These are phyloP conservation scores for Anagrus nilaparvatae DNA, from an alignment of 1,140 invertebrate genomes.

Conservation along the genomic window DNA sequence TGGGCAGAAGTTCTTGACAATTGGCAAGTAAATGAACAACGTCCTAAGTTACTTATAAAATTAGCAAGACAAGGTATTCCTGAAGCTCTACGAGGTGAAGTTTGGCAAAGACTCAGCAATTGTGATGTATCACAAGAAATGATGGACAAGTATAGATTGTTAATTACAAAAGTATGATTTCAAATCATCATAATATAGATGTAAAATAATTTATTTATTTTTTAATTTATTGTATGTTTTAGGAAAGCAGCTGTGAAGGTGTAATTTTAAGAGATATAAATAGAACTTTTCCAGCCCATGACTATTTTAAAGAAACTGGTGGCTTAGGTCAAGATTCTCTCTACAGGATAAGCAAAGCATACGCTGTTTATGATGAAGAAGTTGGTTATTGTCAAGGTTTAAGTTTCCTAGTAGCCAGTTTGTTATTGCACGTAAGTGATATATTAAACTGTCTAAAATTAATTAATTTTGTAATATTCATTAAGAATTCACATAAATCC, in stretches of 20 bases:
- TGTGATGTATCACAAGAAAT: conserved; percentile 73
- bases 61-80: conserved; percentile 87
- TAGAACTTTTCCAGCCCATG: conserved; percentile 96
- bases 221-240: conserved; percentile 6
- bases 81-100: conserved; percentile 90
- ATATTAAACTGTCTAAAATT: conserved; percentile 3
- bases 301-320: conserved; percentile 90
- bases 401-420: conserved; percentile 90
- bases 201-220: conserved; percentile 8
- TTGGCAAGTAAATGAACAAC: conserved; percentile 67
- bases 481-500: background rate
- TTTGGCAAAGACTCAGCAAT: conserved; percentile 91
- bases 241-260: conserved; percentile 82
- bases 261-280: conserved; percentile 95
- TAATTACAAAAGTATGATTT: conserved; percentile 74
- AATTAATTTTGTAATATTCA: background rate
- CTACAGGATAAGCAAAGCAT: conserved; percentile 92
- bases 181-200: conserved; percentile 1
- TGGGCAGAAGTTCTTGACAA: conserved; percentile 85
- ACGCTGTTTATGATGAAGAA: conserved; percentile 94
- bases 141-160: conserved; percentile 83
- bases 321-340: conserved; percentile 89
- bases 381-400: conserved; percentile 98
- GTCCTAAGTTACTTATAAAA: conserved; percentile 64
- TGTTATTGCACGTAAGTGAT: conserved; percentile 82